Evolutionary conservation across 2,113 vertebrate species (phyloP).

Genomic region (Pionites leucogaster): DNA sequence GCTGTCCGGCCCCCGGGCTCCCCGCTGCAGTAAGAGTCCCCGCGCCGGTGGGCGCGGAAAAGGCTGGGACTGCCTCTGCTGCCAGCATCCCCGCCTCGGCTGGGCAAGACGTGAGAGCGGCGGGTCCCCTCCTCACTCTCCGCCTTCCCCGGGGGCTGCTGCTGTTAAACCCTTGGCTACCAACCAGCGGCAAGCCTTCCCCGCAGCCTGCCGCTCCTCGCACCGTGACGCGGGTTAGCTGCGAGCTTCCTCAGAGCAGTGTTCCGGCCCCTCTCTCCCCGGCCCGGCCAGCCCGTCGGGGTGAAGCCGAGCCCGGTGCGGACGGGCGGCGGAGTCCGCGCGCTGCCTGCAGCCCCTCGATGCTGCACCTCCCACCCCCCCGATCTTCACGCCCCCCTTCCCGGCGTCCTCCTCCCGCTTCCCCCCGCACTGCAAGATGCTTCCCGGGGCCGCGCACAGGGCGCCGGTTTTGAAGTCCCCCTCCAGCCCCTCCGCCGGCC

Average conservation of each 20-base stretch:
- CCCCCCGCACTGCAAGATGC: background rate
- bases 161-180: background rate
- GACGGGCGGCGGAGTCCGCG: background rate
- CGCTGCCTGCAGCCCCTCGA: background rate
- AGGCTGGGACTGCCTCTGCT: background rate
- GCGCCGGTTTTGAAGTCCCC: background rate
- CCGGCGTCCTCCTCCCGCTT: background rate
- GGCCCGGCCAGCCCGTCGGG: background rate
- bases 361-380: too few relatives aligned
- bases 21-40: constrained; percentile 51
- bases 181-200: background rate
- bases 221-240: background rate
- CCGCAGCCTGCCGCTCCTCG: background rate
- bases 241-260: background rate
- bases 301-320: background rate
- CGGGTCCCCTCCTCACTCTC: background rate
- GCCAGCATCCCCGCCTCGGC: background rate
- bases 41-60: background rate
- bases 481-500: background rate
- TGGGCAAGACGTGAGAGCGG: background rate
- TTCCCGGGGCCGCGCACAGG: too few relatives aligned
- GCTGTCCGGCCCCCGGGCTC: background rate
- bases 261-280: background rate
- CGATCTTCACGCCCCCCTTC: background rate
- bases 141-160: background rate